These are phyloP conservation scores for Eupsittula cactorum DNA, from an alignment of 2,113 vertebrate genomes.

Conservation along the genomic window DNA sequence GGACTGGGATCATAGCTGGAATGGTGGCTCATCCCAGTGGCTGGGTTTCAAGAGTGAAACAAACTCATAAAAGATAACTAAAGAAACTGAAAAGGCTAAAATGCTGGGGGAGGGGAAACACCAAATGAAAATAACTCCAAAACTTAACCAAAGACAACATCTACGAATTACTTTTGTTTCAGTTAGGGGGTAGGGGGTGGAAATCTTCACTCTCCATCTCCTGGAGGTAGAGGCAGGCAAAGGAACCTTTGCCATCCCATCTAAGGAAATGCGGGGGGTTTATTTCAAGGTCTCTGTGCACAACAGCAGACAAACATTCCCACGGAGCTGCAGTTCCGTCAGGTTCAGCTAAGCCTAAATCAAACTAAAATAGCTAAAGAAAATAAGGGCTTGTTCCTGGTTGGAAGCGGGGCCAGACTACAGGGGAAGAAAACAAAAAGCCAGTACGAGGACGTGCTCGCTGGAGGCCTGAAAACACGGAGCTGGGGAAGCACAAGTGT, in stretches of 20 bases:
- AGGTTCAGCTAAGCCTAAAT: background rate
- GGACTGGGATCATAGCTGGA: background rate
- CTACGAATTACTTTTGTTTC: background rate
- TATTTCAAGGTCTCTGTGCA: background rate
- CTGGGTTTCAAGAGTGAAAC: background rate
- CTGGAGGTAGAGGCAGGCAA: background rate
- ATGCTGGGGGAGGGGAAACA: fast-evolving
- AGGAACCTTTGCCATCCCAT: background rate
- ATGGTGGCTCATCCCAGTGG: background rate
- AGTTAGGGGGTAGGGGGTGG: background rate
- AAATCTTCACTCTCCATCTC: background rate
- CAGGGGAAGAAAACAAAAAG: background rate
- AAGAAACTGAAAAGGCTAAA: background rate
- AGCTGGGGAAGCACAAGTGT: background rate
- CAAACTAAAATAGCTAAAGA: conserved; percentile 24
- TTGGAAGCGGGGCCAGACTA: background rate
- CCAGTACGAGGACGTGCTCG: fast-evolving
- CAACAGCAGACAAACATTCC: background rate
- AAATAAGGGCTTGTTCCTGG: background rate
- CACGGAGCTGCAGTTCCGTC: background rate
- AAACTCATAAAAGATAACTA: background rate
- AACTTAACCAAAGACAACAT: background rate
- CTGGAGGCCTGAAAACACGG: background rate
- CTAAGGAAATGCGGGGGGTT: background rate
- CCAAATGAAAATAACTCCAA: background rate